Base-by-base conservation (phyloP, 2,888 invertebrate species). In the Sminthurinus aureus region DNA sequence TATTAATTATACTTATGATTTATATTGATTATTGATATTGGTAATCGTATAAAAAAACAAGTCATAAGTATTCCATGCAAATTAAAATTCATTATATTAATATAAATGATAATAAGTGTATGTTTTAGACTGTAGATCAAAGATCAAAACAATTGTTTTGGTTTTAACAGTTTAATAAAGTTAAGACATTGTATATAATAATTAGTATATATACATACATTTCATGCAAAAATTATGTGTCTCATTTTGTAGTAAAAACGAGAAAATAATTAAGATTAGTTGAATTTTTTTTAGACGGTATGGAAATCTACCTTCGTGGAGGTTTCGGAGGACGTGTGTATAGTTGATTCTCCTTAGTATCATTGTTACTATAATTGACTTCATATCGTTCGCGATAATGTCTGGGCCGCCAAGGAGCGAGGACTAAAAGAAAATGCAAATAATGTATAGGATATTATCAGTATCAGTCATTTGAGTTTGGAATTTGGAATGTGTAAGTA, bases 341-440 rank as follows among this genome's bases (percentile, higher is more conserved):
- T 0, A 64, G 79, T 24, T 79, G 74, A 64, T 82, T 82, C 64
- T 84, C 77, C 51, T 83, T 83, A n/a, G 26, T 76, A 11, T 69
- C 73, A 15, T 81, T 79, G 58, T 85, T 84, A 67, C 71, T 79
- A 73, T 85, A 85, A 81, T 83, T 83, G 18, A 85, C 79, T 85
- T 85, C 85, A 69, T 83, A 84, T 74, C 84, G 84, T 50, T 85
- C 84, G 26, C 84, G 77, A 80, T 82, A 85, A 84, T 87, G 85
- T 13, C 85, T 79, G 4, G 87, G 87, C 15, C 85, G 83, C 87
- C 87, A 87, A 13, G 87, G 87, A 24, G 86, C 86, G 38, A 86
- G 79, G 67, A 87, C 85, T 38, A 38, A 38, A 38, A 38, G 38
- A 38, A 38, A 38, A 38, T 1, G 38, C 38, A 38, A 38, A 38